phyloP scores from a whole-genome alignment of 2,113 vertebrate species.

The Forbesichthys agassizii region DNA sequence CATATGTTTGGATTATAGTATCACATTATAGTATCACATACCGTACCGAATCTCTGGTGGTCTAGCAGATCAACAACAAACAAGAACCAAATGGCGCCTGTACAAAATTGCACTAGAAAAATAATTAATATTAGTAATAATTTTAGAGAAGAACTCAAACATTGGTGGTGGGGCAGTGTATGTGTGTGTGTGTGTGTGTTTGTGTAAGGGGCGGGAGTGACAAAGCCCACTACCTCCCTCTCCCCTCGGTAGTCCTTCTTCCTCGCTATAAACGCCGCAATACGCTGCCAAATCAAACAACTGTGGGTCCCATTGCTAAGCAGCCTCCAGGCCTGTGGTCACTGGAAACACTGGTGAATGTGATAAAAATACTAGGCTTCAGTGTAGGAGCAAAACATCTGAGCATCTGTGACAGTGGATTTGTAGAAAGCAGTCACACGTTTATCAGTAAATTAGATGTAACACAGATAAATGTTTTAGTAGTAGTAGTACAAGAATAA shows the following conservation, averaged over 20 bases:
- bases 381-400: too few species aligned
- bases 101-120: constrained; percentile 12
- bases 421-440: too few species aligned
- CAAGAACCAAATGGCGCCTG: constrained; percentile 6
- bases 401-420: too few species aligned
- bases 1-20: constrained; percentile 21
- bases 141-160: constrained; percentile 26
- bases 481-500: too few species aligned
- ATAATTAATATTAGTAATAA: constrained; percentile 18
- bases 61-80: constrained; percentile 33
- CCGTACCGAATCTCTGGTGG: constrained; percentile 28
- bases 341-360: constrained; percentile 68
- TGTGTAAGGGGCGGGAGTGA: too few species aligned
- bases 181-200: constrained; percentile 9
- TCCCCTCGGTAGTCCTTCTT: constrained; percentile 56
- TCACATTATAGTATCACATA: constrained; percentile 47
- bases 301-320: constrained; percentile 78
- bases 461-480: too few species aligned
- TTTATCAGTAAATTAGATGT: too few species aligned
- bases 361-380: too few species aligned
- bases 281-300: constrained; percentile 79
- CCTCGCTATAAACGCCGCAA: constrained; percentile 78
- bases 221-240: constrained; percentile 63
- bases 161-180: constrained; percentile 49
- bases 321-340: constrained; percentile 76